phyloP scores from a whole-genome alignment of 1,140 invertebrate species.

The Spodoptera frugiperda region DNA sequence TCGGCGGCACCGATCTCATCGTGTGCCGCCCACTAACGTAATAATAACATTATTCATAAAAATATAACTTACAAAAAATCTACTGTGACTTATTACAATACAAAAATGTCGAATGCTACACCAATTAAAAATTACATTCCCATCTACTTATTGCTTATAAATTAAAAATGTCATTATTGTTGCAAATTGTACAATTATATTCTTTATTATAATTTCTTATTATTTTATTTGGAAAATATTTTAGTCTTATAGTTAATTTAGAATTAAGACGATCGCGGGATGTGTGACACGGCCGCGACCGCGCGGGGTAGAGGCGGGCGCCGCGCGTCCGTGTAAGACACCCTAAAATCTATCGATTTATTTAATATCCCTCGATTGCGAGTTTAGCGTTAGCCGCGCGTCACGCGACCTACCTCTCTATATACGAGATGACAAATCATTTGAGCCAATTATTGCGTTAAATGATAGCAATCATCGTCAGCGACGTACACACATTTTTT shows the following conservation, averaged over 20 bases:
- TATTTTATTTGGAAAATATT: conserved; percentile 45
- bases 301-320: neutral
- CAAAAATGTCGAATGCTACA: conserved; percentile 40
- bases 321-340: conserved; percentile 12
- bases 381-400: conserved; percentile 5
- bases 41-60: conserved; percentile 44
- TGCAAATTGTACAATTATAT: conserved; percentile 47
- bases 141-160: conserved; percentile 49
- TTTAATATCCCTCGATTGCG: conserved; percentile 32
- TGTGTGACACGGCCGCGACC: conserved; percentile 15
- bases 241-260: conserved; percentile 50
- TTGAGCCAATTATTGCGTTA: conserved; percentile 53
- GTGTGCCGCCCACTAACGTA: conserved; percentile 37
- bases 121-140: conserved; percentile 43
- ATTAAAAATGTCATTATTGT: conserved; percentile 47
- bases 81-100: conserved; percentile 45
- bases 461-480: conserved; percentile 59
- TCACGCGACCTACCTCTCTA: conserved; percentile 17
- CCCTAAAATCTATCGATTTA: conserved; percentile 30
- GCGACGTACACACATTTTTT: conserved; percentile 60
- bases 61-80: conserved; percentile 49
- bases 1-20: conserved; percentile 34
- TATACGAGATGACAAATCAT: conserved; percentile 42
- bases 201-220: conserved; percentile 46
- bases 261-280: conserved; percentile 39